Evolutionary conservation across 2,888 invertebrate genomes (phyloP).

Genomic region (Monoplex corrugatus): DNA sequence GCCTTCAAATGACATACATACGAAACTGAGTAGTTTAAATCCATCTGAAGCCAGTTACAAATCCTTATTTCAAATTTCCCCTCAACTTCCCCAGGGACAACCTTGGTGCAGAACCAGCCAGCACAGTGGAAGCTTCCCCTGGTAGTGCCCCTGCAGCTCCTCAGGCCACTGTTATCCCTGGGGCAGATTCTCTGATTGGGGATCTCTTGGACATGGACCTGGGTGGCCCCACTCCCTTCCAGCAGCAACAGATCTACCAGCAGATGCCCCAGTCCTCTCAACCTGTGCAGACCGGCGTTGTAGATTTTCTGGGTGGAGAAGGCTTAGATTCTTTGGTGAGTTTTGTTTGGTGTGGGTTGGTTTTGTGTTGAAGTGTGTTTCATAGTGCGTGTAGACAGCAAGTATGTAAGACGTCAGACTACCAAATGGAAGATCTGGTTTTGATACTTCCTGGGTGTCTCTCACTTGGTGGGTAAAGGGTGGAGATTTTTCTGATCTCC

Average conservation of each 20-base stretch:
- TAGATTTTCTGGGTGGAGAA: conserved; percentile 90
- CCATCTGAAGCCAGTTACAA: too few relatives aligned
- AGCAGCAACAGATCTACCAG: conserved; percentile 78
- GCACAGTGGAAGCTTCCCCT: conserved; percentile 60
- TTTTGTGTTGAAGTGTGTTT: neutral
- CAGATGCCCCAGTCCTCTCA: conserved; percentile 68
- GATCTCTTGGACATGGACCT: conserved; percentile 98
- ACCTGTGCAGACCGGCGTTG: conserved; percentile 83
- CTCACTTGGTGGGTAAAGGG: too few relatives aligned
- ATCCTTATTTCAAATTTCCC: too few relatives aligned
- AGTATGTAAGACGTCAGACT: too few relatives aligned
- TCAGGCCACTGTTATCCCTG: conserved; percentile 85
- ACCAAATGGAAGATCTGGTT: too few relatives aligned
- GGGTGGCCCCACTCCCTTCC: conserved; percentile 84
- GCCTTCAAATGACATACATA: too few relatives aligned
- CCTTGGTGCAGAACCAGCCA: conserved; percentile 53
- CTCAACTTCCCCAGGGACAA: conserved; percentile 60
- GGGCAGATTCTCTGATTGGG: conserved; percentile 96
- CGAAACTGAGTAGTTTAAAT: too few relatives aligned
- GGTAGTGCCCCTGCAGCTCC: conserved; percentile 71
- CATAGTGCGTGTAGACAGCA: neutral
- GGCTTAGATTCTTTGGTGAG: conserved; percentile 92
- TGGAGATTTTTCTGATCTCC: too few relatives aligned
- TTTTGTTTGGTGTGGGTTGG: neutral
- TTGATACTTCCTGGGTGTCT: too few relatives aligned